Evolutionary conservation across 92 coral and sea anemone species (phyloP).

Genomic region (Parazoanthus swiftii): DNA sequence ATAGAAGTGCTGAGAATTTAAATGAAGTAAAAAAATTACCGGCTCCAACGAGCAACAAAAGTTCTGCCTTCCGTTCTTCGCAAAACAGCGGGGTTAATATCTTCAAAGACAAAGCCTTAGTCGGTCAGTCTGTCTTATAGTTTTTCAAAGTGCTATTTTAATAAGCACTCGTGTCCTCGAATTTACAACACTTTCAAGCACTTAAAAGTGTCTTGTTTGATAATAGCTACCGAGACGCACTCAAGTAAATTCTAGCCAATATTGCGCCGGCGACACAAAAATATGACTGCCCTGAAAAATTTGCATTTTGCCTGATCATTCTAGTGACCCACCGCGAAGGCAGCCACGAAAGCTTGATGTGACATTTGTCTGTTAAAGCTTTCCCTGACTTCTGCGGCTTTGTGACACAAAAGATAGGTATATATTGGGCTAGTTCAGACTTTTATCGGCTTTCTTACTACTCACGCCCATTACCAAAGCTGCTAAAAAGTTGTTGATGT

Average conservation of each 20-base stretch:
- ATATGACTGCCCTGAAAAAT: constrained; percentile 12
- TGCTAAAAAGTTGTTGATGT: constrained; percentile 56
- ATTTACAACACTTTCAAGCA: constrained; percentile 45
- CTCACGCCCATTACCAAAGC: constrained; percentile 58
- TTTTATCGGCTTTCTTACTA: constrained; percentile 61
- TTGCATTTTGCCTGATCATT: constrained; percentile 36
- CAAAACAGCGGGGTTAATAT: constrained; percentile 36
- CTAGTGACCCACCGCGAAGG: constrained; percentile 37
- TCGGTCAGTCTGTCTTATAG: constrained; percentile 38
- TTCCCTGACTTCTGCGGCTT: constrained; percentile 2
- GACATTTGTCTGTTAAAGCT: constrained; percentile 21
- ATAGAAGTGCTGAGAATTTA: neutral
- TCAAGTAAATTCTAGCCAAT: constrained; percentile 18
- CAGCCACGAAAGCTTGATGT: constrained; percentile 23
- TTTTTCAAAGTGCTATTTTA: constrained; percentile 18
- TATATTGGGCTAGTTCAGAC: neutral
- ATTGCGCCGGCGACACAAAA: constrained; percentile 31
- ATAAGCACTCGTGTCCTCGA: constrained; percentile 22
- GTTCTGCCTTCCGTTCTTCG: constrained; percentile 7
- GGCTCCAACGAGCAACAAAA: neutral
- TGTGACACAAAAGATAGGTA: constrained; percentile 18
- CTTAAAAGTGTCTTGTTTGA: constrained; percentile 26
- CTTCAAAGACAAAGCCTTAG: constrained; percentile 26
- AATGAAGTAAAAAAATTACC: neutral
- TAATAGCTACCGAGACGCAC: constrained; percentile 26